Conservation (phyloP, 2,797 vertebrate species). For the Macropus fuliginosus region DNA sequence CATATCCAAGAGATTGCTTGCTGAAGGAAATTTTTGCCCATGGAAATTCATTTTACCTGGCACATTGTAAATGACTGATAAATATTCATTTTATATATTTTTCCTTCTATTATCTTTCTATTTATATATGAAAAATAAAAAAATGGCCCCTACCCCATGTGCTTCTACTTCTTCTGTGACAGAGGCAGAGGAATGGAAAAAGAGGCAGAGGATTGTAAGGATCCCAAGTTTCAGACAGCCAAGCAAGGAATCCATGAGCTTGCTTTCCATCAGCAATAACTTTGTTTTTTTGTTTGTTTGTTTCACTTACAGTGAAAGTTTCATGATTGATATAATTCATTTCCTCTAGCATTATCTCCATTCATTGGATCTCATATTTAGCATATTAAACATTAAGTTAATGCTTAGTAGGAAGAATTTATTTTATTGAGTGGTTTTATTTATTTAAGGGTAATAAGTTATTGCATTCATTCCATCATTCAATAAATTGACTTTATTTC, state of each 20-base stretch:
- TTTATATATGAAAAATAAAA: background rate
- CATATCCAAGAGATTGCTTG: background rate
- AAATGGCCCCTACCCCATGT: background rate
- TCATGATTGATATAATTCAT: background rate
- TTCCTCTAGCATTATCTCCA: background rate
- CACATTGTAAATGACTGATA: background rate
- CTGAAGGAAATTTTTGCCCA: background rate
- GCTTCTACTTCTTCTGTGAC: background rate
- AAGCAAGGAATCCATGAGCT: background rate
- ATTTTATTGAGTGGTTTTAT: background rate
- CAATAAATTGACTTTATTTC: background rate
- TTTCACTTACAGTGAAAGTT: background rate
- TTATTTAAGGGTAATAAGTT: background rate
- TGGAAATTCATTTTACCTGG: background rate
- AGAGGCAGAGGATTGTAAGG: background rate
- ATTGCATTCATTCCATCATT: background rate
- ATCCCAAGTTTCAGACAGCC: background rate
- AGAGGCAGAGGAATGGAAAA: background rate
- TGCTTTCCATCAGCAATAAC: background rate
- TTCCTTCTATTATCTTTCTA: background rate
- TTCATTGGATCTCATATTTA: background rate
- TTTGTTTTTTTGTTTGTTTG: background rate
- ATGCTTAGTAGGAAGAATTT: background rate
- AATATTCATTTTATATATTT: background rate
- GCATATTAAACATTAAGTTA: background rate